phyloP scores from a whole-genome alignment of 2,113 vertebrate genomes.

The Crotalus horridus region DNA sequence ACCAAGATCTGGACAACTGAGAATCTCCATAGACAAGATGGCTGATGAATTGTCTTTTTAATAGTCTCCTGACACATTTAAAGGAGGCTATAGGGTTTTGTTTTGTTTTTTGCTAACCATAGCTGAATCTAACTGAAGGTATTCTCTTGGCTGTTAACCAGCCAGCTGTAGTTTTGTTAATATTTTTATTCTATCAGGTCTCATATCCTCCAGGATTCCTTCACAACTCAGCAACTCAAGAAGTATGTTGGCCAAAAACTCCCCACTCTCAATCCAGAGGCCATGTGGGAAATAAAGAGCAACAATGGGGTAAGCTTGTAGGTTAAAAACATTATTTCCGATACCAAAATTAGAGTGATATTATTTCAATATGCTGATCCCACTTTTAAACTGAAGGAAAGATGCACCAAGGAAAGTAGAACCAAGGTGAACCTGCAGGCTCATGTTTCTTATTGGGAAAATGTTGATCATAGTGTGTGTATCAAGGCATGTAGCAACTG shows the following conservation, averaged over 20 bases:
- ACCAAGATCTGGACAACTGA: background rate
- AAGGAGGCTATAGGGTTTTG: background rate
- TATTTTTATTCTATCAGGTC: slow-evolving; percentile 65
- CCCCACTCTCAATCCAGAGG: slow-evolving; percentile 72
- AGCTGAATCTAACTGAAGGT: background rate
- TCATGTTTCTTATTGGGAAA: background rate
- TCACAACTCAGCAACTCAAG: slow-evolving; percentile 76
- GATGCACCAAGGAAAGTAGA: background rate
- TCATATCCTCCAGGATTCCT: slow-evolving; percentile 79
- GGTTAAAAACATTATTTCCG: background rate
- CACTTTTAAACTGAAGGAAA: background rate
- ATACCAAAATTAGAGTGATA: background rate
- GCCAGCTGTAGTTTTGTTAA: slow-evolving; percentile 1
- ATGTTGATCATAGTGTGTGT: background rate
- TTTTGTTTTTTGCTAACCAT: background rate
- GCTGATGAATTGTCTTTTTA: background rate
- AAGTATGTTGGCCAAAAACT: slow-evolving; percentile 64
- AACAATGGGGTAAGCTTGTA: slow-evolving; percentile 66
- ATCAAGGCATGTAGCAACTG: background rate
- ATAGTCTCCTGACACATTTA: background rate
- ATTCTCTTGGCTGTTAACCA: slow-evolving; percentile 13
- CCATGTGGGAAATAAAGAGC: slow-evolving; percentile 77
- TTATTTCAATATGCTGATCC: background rate
- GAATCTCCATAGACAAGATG: background rate
- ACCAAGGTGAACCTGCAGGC: background rate